Percentiles rank a stretch among this genome's conserved stretches.
phyloP scores from a whole-genome alignment of 2,888 invertebrate genomes.

The Carterocephalus palaemon region DNA sequence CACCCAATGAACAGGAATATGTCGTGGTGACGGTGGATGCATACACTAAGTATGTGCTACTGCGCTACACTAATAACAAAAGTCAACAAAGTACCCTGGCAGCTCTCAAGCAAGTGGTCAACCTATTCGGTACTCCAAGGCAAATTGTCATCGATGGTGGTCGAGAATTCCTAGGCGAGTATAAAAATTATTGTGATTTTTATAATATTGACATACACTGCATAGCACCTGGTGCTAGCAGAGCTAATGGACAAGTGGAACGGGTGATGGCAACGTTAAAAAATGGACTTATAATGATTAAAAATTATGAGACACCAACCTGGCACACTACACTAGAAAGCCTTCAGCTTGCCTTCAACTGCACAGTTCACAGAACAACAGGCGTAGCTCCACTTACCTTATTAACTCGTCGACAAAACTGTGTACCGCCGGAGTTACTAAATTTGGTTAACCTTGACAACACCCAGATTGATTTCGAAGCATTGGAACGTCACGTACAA shows the following conservation, averaged over 20 bases:
- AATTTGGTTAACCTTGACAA: too few relatives aligned
- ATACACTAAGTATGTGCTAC: slow-evolving; percentile 35
- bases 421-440: too few relatives aligned
- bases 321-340: too few relatives aligned
- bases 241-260: slow-evolving; percentile 32
- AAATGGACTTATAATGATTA: too few relatives aligned
- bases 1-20: too few relatives aligned
- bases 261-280: slow-evolving; percentile 27
- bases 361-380: too few relatives aligned
- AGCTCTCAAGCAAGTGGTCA: slow-evolving; percentile 15
- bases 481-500: too few relatives aligned
- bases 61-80: slow-evolving; percentile 25
- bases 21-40: slow-evolving; percentile 37
- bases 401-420: too few relatives aligned
- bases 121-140: not conserved
- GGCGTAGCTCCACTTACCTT: too few relatives aligned
- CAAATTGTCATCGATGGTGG: not conserved
- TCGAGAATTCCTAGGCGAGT: not conserved
- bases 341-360: too few relatives aligned
- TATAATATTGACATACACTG: not conserved
- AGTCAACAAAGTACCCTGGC: slow-evolving; percentile 19
- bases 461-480: too few relatives aligned
- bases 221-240: slow-evolving; percentile 15
- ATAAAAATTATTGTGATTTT: not conserved
- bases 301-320: too few relatives aligned